Percentiles rank a stretch among this genome's conserved stretches.
Evolutionary conservation across 2,888 invertebrate genomes (phyloP).

Genomic region (Sussaba pulchella): DNA sequence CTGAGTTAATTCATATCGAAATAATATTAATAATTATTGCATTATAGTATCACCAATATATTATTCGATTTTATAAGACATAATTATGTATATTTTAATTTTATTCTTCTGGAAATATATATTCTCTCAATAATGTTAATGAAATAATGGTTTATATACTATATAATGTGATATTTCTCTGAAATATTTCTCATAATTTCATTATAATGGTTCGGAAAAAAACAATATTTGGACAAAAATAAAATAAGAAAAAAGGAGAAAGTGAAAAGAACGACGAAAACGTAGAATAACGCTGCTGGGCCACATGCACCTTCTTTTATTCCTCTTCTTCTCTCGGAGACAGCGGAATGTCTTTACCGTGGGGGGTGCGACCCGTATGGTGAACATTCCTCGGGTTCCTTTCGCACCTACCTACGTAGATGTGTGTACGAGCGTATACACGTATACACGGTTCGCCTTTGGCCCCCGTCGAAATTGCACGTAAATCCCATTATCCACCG

Average conservation of each 20-base stretch:
- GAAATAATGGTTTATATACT: too few relatives aligned
- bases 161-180: too few relatives aligned
- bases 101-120: too few relatives aligned
- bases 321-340: conserved; percentile 32
- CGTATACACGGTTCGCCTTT: conserved; percentile 30
- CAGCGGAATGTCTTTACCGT: conserved; percentile 58
- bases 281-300: conserved; percentile 28
- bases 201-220: too few relatives aligned
- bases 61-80: too few relatives aligned
- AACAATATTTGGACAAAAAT: conserved; percentile 18
- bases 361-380: conserved; percentile 71
- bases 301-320: conserved; percentile 26
- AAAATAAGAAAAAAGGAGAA: not conserved
- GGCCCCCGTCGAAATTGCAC: conserved; percentile 72
- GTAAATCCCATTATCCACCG: conserved; percentile 74
- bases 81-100: too few relatives aligned
- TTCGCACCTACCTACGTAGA: conserved; percentile 52
- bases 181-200: too few relatives aligned
- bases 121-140: too few relatives aligned
- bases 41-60: too few relatives aligned
- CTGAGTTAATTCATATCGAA: too few relatives aligned
- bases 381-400: conserved; percentile 66
- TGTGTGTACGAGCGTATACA: conserved; percentile 13
- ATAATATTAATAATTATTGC: too few relatives aligned
- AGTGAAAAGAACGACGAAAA: conserved; percentile 45